These are phyloP conservation scores for Dolichallabes microphthalmus DNA, from an alignment of 2,113 vertebrate genomes.

Conservation along the genomic window DNA sequence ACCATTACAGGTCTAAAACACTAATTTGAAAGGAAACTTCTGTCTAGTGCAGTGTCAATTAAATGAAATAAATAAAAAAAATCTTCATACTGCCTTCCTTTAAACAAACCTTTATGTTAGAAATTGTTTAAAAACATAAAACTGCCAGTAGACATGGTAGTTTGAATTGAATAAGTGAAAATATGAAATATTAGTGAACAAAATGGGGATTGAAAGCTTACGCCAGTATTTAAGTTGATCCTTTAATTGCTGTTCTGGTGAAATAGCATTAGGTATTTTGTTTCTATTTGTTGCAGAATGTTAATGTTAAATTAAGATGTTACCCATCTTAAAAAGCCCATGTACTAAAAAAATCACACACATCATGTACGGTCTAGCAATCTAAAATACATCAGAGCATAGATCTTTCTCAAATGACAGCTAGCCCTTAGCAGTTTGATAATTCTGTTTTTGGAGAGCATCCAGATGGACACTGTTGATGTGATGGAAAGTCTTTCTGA, in stretches of 20 bases:
- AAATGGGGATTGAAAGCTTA: background rate
- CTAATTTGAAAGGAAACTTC: background rate
- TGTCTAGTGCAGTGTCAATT: background rate
- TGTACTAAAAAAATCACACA: background rate
- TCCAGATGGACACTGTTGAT: background rate
- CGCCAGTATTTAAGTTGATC: background rate
- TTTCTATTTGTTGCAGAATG: background rate
- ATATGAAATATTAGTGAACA: background rate
- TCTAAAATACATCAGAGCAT: background rate
- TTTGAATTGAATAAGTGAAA: background rate
- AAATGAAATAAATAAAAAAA: background rate
- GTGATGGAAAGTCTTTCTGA: background rate
- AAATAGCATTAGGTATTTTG: background rate
- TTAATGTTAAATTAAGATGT: background rate
- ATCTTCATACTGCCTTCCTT: background rate
- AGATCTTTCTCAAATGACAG: background rate
- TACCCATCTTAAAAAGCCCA: background rate
- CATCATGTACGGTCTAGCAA: background rate
- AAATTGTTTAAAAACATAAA: background rate
- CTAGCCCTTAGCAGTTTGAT: background rate
- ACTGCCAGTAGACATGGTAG: background rate
- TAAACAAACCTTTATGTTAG: background rate
- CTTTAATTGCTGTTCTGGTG: background rate
- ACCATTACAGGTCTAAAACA: background rate
- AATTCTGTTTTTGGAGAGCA: background rate